Base-by-base conservation (phyloP, 2,888 invertebrate species). In the Meloe dianella region DNA sequence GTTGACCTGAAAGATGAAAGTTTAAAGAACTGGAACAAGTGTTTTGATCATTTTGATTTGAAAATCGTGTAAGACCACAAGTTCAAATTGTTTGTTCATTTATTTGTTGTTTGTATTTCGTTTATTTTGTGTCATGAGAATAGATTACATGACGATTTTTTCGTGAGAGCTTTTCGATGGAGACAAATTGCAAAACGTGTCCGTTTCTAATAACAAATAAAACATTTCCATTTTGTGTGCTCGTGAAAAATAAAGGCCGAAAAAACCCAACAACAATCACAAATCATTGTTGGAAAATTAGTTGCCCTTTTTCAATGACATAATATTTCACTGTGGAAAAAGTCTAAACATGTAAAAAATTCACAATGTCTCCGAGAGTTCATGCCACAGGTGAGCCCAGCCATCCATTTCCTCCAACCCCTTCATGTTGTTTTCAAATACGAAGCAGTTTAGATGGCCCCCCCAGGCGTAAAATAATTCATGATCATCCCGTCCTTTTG, bases 61-160 rank as follows among this genome's bases (percentile, higher is more conserved):
- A 68, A 69, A 71, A 67, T 70, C 74, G 73, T 69, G 73, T 69
- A 70, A 72, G 74, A 73, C 75, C 73, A 76, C 72, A 70, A 22
- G 22, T 51, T 51, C 51, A 22, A 3, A 24, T 51, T 51, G 51
- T 51, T 51, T 22, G 51, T 22, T 47, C 24, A 22, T 51, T 22
- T 51, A 22, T 22, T 24, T 51, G 51, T 51, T 51, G 22, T 51
- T 75, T 73, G 69, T 75, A 63, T 66, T 71, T 72, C 67, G 58
- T 71, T 56, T 35, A 17, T 59, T 68, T 64, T 65, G 63, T 77
- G 79, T 77, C 77, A 75, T 67, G 72, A 63, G 70, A 77, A 79
- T 77, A 77, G 76, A 80, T 80, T 78, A 77, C 78, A 72, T 70
- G 77, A 75, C 75, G 77, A 79, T 79, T 79, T 80, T 78, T 78